phyloP scores from a whole-genome alignment of 2,888 invertebrate species.

The Griposia aprilina region DNA sequence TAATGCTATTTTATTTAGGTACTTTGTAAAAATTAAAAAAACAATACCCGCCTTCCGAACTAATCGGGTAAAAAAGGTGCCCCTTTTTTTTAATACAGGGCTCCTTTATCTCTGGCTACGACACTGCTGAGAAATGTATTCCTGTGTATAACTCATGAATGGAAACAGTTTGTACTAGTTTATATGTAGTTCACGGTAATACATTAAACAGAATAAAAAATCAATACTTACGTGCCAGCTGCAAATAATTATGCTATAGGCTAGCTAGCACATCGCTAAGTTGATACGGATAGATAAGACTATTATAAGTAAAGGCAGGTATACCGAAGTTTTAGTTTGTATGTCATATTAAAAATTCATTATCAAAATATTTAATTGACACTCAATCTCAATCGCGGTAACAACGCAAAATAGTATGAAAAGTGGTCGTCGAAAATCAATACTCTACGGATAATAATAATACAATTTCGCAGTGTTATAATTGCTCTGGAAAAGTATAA shows the following conservation, averaged over 20 bases:
- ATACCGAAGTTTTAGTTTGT: background rate
- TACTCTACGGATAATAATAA: background rate
- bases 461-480: background rate
- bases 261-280: background rate
- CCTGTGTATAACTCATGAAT: background rate
- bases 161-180: background rate
- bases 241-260: background rate
- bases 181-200: background rate
- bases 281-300: background rate
- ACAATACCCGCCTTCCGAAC: background rate
- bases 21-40: background rate
- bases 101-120: background rate
- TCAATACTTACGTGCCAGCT: slow-evolving; percentile 24
- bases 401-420: background rate
- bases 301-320: background rate
- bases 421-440: background rate
- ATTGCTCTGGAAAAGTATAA: background rate
- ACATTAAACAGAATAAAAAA: slow-evolving; percentile 16
- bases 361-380: background rate
- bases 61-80: background rate
- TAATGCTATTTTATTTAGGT: background rate
- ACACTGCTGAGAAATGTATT: background rate
- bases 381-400: background rate
- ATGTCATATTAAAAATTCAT: background rate
- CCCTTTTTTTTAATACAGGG: background rate